phyloP scores from a whole-genome alignment of 2,888 invertebrate species.

The Aspidapion aeneum region DNA sequence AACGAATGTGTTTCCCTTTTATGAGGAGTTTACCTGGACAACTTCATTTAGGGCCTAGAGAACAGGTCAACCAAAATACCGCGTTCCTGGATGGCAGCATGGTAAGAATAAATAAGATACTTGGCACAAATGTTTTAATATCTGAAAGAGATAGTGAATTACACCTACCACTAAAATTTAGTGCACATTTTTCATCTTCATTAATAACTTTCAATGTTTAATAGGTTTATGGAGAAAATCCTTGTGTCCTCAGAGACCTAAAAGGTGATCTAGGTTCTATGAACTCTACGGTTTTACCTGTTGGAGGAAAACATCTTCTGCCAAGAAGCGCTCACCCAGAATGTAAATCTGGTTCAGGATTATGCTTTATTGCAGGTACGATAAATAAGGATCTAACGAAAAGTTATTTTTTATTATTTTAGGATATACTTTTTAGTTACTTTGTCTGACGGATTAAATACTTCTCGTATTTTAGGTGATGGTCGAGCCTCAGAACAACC shows the following conservation, averaged over 20 bases:
- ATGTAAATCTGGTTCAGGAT: slow-evolving; percentile 81
- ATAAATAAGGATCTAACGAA: too few species aligned
- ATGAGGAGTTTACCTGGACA: slow-evolving; percentile 93
- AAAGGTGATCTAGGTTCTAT: slow-evolving; percentile 77
- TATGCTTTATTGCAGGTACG: slow-evolving; percentile 80
- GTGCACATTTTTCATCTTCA: too few species aligned
- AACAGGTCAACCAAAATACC: slow-evolving; percentile 92
- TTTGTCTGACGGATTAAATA: too few species aligned
- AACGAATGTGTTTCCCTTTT: slow-evolving; percentile 87
- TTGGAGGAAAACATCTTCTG: slow-evolving; percentile 72
- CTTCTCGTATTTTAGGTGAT: slow-evolving; percentile 66
- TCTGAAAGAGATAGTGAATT: too few species aligned
- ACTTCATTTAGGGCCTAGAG: slow-evolving; percentile 80
- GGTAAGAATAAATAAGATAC: slow-evolving; percentile 17
- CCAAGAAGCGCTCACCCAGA: slow-evolving; percentile 83
- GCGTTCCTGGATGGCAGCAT: slow-evolving; percentile 83
- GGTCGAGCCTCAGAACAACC: slow-evolving; percentile 92
- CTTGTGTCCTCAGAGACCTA: slow-evolving; percentile 72
- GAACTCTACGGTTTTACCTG: slow-evolving; percentile 74
- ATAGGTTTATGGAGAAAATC: slow-evolving; percentile 83
- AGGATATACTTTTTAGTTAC: too few species aligned
- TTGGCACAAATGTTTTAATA: neutral
- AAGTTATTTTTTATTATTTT: too few species aligned
- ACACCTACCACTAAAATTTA: too few species aligned
- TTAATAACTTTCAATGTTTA: too few species aligned